These are phyloP conservation scores for Hippolais icterina DNA, from an alignment of 2,113 vertebrate genomes.

Conservation along the genomic window DNA sequence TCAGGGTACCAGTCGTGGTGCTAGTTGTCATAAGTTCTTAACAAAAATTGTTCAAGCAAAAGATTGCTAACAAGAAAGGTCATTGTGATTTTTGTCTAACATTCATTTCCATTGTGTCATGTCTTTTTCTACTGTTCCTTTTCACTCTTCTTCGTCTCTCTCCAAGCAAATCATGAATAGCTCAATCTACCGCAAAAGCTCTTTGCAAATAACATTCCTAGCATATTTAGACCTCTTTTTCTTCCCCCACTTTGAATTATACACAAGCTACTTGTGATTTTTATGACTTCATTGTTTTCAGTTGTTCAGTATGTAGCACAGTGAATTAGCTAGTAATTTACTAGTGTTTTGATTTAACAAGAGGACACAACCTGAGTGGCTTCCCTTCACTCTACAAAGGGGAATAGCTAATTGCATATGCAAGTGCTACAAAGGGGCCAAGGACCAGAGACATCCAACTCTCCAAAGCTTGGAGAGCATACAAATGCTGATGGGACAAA, in stretches of 20 bases:
- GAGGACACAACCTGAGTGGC: neutral
- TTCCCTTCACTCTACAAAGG: neutral
- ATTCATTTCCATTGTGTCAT: neutral
- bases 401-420: neutral
- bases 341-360: neutral
- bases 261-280: constrained; percentile 37
- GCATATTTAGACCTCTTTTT: constrained; percentile 42
- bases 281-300: constrained; percentile 46
- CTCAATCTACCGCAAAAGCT: neutral
- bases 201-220: constrained; percentile 53
- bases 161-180: neutral
- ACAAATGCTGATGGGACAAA: neutral
- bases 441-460: neutral
- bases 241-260: constrained; percentile 15
- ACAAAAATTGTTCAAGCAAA: neutral
- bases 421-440: neutral
- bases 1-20: neutral
- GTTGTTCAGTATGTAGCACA: neutral
- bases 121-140: neutral
- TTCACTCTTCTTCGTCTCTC: neutral
- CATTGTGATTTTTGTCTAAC: neutral
- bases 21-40: neutral
- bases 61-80: neutral
- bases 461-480: neutral
- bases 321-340: constrained; percentile 12